Percentiles rank a stretch among this genome's conserved stretches.
These are phyloP conservation scores for Spinus olivaceus DNA, from an alignment of 2,797 vertebrate species.

Conservation along the genomic window DNA sequence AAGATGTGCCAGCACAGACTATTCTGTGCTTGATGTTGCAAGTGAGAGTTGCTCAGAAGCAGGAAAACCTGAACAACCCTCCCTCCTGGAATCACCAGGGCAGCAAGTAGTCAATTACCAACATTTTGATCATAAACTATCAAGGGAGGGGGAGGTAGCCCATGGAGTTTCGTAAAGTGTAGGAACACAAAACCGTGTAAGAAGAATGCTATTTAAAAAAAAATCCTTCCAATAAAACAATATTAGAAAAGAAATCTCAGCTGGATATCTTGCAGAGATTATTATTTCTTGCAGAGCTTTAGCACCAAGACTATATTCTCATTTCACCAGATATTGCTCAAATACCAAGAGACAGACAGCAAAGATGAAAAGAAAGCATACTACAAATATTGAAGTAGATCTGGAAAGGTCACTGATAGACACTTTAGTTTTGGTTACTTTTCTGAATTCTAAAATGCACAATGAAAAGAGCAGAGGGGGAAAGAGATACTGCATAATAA, in stretches of 20 bases:
- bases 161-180: not conserved
- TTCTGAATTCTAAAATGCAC: not conserved
- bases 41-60: not conserved
- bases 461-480: not conserved
- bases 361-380: not conserved
- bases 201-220: not conserved
- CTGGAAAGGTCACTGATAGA: conserved; percentile 1
- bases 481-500: not conserved
- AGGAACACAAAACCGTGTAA: not conserved
- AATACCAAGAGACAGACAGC: not conserved
- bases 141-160: not conserved
- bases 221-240: not conserved
- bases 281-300: not conserved
- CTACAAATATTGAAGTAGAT: not conserved
- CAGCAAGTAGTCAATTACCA: not conserved
- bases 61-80: not conserved
- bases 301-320: not conserved
- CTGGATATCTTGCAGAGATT: not conserved
- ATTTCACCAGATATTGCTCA: conserved; percentile 24
- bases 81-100: not conserved
- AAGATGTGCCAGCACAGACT: not conserved
- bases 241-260: conserved; percentile 18
- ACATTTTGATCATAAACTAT: not conserved
- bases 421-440: not conserved
- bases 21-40: not conserved